Evolutionary conservation across 1,140 invertebrate species (phyloP).

Genomic region (Drosophila quadrilineata): DNA sequence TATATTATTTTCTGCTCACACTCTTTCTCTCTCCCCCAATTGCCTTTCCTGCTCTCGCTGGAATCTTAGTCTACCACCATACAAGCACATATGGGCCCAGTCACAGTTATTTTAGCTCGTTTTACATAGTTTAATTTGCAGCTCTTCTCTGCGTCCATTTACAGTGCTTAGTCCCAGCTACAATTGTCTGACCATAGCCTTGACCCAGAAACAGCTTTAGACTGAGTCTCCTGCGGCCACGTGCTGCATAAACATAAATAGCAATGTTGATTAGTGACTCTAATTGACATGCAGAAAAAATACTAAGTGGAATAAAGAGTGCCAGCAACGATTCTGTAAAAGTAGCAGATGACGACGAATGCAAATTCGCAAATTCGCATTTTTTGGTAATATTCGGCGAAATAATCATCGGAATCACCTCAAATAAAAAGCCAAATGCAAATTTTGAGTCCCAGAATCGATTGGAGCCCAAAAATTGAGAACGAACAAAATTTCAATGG

Average conservation of each 20-base stretch:
- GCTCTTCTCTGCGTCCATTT: neutral
- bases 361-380: neutral
- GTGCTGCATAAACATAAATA: slow-evolving; percentile 46
- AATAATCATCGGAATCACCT: too few relatives aligned
- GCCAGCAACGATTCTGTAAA: too few relatives aligned
- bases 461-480: too few relatives aligned
- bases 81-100: slow-evolving; percentile 19
- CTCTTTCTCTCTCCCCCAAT: neutral
- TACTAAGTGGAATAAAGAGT: neutral
- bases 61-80: too few relatives aligned
- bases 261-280: slow-evolving; percentile 53
- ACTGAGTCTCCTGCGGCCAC: slow-evolving; percentile 7
- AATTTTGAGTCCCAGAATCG: too few relatives aligned
- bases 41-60: slow-evolving; percentile 10
- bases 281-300: slow-evolving; percentile 40
- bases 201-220: slow-evolving; percentile 44
- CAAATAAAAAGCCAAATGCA: too few relatives aligned
- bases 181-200: slow-evolving; percentile 27
- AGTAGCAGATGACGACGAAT: too few relatives aligned
- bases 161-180: too few relatives aligned
- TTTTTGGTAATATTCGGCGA: too few relatives aligned
- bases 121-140: slow-evolving; percentile 34
- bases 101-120: slow-evolving; percentile 10
- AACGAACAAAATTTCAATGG: too few relatives aligned
- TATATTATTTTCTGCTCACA: slow-evolving; percentile 44